Conservation (phyloP, 92 coral and sea anemone genomes). For the Umimayanthus chanpuru region DNA sequence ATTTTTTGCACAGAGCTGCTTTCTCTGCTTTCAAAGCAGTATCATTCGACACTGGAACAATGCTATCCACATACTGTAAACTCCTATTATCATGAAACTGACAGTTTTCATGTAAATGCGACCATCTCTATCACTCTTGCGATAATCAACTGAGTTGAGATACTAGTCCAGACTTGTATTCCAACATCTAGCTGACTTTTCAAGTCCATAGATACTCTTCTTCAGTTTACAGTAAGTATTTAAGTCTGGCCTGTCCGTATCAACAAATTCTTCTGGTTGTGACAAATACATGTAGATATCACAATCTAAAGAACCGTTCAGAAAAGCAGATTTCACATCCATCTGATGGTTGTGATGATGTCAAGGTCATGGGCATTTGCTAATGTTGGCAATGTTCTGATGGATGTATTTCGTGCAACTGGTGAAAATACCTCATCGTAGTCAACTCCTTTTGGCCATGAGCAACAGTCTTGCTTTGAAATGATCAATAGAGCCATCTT, state of each 20-base stretch:
- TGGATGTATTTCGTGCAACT: slow-evolving; percentile 7
- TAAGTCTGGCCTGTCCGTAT: slow-evolving; percentile 67
- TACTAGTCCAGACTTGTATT: too few relatives aligned
- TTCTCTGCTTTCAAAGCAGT: slow-evolving; percentile 61
- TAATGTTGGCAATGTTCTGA: slow-evolving; percentile 62
- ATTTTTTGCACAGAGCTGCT: slow-evolving; percentile 27
- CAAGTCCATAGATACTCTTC: slow-evolving; percentile 57
- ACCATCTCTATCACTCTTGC: too few relatives aligned
- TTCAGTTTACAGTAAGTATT: slow-evolving; percentile 57
- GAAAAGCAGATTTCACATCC: slow-evolving; percentile 55
- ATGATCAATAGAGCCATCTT: slow-evolving; percentile 63
- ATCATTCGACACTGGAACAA: slow-evolving; percentile 51
- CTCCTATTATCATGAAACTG: slow-evolving; percentile 31
- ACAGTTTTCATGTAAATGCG: too few relatives aligned
- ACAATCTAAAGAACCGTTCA: slow-evolving; percentile 47
- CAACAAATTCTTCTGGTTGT: slow-evolving; percentile 67
- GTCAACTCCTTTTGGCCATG: slow-evolving; percentile 70
- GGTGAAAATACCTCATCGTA: slow-evolving; percentile 62
- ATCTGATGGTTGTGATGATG: slow-evolving; percentile 63
- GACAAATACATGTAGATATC: slow-evolving; percentile 44
- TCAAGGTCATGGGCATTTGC: slow-evolving; percentile 62
- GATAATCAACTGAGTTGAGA: too few relatives aligned
- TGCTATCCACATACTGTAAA: not conserved
- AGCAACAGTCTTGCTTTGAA: slow-evolving; percentile 66
- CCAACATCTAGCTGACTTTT: too few relatives aligned